Conservation (phyloP, 1,140 invertebrate genomes). For the Pantala flavescens region DNA sequence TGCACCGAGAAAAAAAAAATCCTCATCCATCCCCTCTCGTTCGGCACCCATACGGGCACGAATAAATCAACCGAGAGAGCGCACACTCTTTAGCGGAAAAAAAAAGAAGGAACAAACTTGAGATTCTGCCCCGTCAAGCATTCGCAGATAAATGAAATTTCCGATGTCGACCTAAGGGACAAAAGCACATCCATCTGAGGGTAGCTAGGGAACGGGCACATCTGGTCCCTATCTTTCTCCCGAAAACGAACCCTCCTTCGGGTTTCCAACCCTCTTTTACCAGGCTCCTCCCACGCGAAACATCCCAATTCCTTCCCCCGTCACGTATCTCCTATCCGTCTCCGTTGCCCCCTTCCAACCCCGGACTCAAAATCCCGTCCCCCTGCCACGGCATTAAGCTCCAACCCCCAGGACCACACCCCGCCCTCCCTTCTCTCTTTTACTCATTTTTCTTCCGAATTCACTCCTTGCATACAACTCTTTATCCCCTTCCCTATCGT, state of each 20-base stretch:
- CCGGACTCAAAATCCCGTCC: constrained; percentile 36
- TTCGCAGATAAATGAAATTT: background rate
- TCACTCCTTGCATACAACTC: constrained; percentile 20
- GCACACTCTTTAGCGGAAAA: too few species aligned
- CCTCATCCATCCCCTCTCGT: too few species aligned
- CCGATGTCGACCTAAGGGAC: background rate
- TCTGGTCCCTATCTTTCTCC: constrained; percentile 26
- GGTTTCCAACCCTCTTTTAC: constrained; percentile 19
- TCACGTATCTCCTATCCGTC: constrained; percentile 24
- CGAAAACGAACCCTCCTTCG: constrained; percentile 20
- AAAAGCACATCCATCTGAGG: background rate
- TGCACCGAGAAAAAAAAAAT: too few species aligned
- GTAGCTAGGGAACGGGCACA: background rate
- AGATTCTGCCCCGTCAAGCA: too few species aligned
- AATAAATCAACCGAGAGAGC: too few species aligned
- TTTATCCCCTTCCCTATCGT: constrained; percentile 15
- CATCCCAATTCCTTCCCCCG: constrained; percentile 23
- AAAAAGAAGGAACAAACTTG: too few species aligned
- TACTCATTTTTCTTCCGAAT: constrained; percentile 20
- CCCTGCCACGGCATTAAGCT: constrained; percentile 37
- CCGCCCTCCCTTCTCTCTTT: constrained; percentile 21
- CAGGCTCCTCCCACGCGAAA: constrained; percentile 26
- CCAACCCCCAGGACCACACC: constrained; percentile 36
- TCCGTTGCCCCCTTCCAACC: constrained; percentile 27
- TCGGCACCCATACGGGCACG: too few species aligned